Evolutionary conservation across 2,888 invertebrate species (phyloP), one percentile per base, ranked within the genome.

Genomic region (Arrhopalites spinosus): DNA sequence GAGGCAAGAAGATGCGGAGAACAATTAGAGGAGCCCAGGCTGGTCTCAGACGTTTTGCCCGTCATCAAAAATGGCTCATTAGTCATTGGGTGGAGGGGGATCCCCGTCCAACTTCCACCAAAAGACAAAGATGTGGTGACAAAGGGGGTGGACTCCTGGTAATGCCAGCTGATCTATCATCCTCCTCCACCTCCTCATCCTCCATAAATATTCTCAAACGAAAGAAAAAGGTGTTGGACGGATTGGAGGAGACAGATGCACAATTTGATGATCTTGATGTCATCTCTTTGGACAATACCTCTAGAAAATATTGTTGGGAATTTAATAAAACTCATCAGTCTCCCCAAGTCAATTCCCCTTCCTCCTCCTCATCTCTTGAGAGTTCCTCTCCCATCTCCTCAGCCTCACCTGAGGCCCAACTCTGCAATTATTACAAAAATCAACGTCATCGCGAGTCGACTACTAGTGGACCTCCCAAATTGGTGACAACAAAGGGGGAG

Each of bases 1-100:
- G 66, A 27, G 27, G 50, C n/a, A 66, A 66, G 64, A 64, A 66
- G 66, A 73, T 73, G 73, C 64, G 50, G 27, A 36, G 66, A 73
- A 63, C 73, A 66, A 73, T 73, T 73, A 73, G 66, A 64, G 73
- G 64, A 66, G 66, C 73, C 45, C 73, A 64, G 45, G 73, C 73
- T 73, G 66, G 73, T 27, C 47, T 73, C 20, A 64, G 73, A 50
- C 73, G 73, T 63, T 73, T 73, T 50, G 47, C 73, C 30, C 64
- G 66, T 20, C 45, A 64, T 66, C 73, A 73, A 53, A 64, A 47
- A 50, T 73, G 73, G 66, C 30, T 73, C 73, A 66, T 73, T 73
- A 73, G 53, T 23, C 23, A 43, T 45, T 20, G 27, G 56, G 43
- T 8, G 50, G 15, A n/a, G 50, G 15, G 17, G n/a, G n/a, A 50